phyloP scores from a whole-genome alignment of 2,113 vertebrate species.

The Oncorhynchus kisutch region DNA sequence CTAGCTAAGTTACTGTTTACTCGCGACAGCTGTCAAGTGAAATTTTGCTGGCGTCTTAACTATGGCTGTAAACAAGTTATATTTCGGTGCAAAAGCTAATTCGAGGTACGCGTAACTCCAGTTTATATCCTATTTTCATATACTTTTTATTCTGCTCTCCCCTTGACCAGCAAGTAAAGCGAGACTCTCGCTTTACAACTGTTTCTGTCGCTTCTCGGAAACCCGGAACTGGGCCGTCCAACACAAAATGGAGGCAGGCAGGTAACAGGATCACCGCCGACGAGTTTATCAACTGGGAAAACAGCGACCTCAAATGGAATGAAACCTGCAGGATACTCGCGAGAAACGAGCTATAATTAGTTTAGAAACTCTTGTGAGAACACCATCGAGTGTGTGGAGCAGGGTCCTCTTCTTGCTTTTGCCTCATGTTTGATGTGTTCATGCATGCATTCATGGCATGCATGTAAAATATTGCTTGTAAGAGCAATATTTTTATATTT shows the following conservation, averaged over 20 bases:
- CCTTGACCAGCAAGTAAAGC: slow-evolving; percentile 41
- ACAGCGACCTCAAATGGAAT: not conserved
- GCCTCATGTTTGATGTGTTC: too few relatives aligned
- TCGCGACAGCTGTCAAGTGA: slow-evolving; percentile 53
- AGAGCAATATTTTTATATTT: too few relatives aligned
- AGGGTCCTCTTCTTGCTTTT: too few relatives aligned
- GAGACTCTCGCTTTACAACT: slow-evolving; percentile 34
- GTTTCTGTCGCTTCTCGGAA: slow-evolving; percentile 55
- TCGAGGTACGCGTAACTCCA: not conserved
- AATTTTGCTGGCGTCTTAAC: not conserved
- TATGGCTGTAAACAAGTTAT: not conserved
- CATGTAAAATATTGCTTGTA: too few relatives aligned
- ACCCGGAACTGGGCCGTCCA: slow-evolving; percentile 65
- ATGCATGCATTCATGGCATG: too few relatives aligned
- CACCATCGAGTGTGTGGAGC: too few relatives aligned
- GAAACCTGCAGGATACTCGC: not conserved
- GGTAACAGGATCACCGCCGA: slow-evolving; percentile 6
- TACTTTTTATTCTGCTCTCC: not conserved
- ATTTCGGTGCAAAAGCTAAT: not conserved
- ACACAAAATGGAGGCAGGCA: slow-evolving; percentile 77
- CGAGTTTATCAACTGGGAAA: not conserved
- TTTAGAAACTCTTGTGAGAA: too few relatives aligned
- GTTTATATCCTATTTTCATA: not conserved
- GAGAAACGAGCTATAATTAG: too few relatives aligned
- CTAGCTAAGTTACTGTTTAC: slow-evolving; percentile 54